These are phyloP conservation scores for Tenualosa ilisha DNA, from an alignment of 2,797 vertebrate genomes.

Conservation along the genomic window DNA sequence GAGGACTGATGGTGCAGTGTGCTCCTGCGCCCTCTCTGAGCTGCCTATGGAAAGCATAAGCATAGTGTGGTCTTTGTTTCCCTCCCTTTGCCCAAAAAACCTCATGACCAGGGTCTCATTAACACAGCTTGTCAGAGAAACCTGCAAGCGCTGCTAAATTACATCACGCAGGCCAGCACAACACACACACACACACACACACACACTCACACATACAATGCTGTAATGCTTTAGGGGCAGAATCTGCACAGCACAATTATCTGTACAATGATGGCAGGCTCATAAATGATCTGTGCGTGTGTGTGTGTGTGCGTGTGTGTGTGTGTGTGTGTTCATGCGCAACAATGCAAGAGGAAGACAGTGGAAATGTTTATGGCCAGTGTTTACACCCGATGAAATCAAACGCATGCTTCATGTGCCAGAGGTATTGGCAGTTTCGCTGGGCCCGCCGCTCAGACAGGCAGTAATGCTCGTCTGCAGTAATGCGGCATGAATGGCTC, in stretches of 20 bases:
- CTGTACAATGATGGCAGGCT: slow-evolving; percentile 52
- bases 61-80: slow-evolving; percentile 61
- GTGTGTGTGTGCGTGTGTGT: slow-evolving; percentile 47
- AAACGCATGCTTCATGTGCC: neutral
- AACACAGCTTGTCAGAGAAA: slow-evolving; percentile 83
- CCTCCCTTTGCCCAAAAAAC: slow-evolving; percentile 57
- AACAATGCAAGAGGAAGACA: neutral
- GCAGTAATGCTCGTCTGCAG: neutral
- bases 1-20: neutral
- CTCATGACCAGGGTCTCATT: slow-evolving; percentile 83
- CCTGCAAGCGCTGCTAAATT: slow-evolving; percentile 81
- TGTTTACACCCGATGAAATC: slow-evolving; percentile 1
- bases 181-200: slow-evolving; percentile 16
- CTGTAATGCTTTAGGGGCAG: slow-evolving; percentile 45
- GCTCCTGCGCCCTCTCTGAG: neutral
- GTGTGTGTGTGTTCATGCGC: neutral
- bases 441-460: neutral
- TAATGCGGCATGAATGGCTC: slow-evolving; percentile 48
- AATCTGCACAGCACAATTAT: slow-evolving; percentile 56
- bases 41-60: slow-evolving; percentile 8
- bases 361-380: neutral
- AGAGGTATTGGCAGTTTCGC: neutral
- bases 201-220: slow-evolving; percentile 37
- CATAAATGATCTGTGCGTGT: slow-evolving; percentile 13
- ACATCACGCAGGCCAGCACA: slow-evolving; percentile 49